Evolutionary conservation across 2,113 vertebrate genomes (phyloP).

Genomic region (Nestor notabilis): DNA sequence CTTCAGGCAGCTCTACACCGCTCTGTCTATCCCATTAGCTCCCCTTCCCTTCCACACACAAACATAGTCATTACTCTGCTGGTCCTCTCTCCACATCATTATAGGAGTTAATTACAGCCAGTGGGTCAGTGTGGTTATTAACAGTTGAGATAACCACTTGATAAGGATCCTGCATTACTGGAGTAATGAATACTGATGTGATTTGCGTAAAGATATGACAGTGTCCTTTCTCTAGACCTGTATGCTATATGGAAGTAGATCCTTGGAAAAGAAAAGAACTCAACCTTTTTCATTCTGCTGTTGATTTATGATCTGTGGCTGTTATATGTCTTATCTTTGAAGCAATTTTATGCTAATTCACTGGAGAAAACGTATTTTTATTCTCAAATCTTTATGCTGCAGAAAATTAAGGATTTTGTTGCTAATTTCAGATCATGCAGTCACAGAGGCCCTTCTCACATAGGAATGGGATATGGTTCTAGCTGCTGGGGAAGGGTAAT

Average conservation of each 20-base stretch:
- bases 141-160: background rate
- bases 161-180: background rate
- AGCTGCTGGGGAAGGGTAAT: background rate
- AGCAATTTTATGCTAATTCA: background rate
- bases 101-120: background rate
- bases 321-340: background rate
- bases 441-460: background rate
- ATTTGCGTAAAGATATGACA: background rate
- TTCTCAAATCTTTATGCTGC: background rate
- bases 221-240: background rate
- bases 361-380: background rate
- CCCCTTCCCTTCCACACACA: background rate
- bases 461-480: background rate
- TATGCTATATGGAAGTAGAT: background rate
- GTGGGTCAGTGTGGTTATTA: background rate
- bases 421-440: background rate
- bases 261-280: background rate
- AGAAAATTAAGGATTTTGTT: background rate
- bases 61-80: background rate
- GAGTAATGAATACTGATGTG: background rate
- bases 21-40: background rate
- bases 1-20: background rate
- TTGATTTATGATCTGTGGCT: background rate
- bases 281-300: background rate
- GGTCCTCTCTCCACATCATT: background rate